These are phyloP conservation scores for Hemichromis elongatus DNA, from an alignment of 2,113 vertebrate genomes.

Conservation along the genomic window DNA sequence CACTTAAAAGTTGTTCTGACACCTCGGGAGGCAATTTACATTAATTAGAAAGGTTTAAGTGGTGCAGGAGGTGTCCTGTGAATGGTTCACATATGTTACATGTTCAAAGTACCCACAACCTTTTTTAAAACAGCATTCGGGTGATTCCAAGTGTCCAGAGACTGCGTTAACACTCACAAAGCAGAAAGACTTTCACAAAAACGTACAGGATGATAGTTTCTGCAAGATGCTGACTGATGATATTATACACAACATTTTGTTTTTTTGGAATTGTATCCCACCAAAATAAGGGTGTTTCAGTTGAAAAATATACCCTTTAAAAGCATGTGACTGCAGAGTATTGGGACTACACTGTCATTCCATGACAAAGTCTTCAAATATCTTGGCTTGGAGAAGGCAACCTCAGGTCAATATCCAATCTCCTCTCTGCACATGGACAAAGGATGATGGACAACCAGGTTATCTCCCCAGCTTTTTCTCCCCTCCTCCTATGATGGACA, in stretches of 20 bases:
- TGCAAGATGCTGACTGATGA: not conserved
- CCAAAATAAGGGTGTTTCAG: not conserved
- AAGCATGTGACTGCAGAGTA: not conserved
- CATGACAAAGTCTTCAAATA: slow-evolving; percentile 51
- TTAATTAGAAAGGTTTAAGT: not conserved
- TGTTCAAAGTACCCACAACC: not conserved
- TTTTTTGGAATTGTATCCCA: not conserved
- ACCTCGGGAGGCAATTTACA: not conserved
- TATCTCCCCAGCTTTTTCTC: slow-evolving; percentile 28
- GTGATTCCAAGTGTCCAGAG: not conserved
- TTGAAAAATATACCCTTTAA: not conserved
- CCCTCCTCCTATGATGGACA: slow-evolving; percentile 38
- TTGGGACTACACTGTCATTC: slow-evolving; percentile 8
- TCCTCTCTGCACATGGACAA: slow-evolving; percentile 56
- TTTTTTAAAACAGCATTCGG: not conserved
- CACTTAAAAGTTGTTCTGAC: not conserved
- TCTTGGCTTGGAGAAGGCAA: slow-evolving; percentile 26
- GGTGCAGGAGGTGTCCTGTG: not conserved
- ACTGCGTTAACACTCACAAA: not conserved
- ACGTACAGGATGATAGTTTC: not conserved
- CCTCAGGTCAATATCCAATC: slow-evolving; percentile 66
- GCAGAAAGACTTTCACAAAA: not conserved
- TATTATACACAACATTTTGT: not conserved
- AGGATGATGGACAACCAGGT: slow-evolving; percentile 60
- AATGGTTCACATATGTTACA: not conserved